Conservation (phyloP, 2,113 vertebrate genomes). For the Pedionomus torquatus region DNA sequence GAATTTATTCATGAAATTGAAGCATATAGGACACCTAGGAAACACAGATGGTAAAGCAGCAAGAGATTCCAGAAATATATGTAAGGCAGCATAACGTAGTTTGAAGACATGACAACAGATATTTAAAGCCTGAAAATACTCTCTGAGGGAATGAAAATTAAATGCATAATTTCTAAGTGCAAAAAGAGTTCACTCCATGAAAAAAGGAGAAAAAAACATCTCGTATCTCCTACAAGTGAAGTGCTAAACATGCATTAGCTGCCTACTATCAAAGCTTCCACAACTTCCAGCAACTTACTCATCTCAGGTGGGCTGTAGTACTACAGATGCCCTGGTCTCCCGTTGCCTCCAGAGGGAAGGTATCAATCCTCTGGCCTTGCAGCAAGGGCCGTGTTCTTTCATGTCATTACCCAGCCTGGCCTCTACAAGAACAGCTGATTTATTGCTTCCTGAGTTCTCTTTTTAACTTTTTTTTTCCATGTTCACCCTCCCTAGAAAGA, state of each 20-base stretch:
- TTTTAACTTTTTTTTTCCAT: neutral
- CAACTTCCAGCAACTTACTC: neutral
- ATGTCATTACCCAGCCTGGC: neutral
- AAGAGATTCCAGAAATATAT: neutral
- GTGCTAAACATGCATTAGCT: neutral
- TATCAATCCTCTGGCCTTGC: neutral
- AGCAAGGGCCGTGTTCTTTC: neutral
- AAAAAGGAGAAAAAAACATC: neutral
- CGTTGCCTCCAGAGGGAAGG: neutral
- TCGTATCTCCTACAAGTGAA: neutral
- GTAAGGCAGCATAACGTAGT: neutral
- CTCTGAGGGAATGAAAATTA: neutral
- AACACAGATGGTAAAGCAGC: neutral
- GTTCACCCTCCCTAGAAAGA: neutral
- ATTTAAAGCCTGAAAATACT: neutral
- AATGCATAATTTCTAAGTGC: neutral
- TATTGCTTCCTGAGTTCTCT: conserved; percentile 14
- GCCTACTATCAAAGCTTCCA: neutral
- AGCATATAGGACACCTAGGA: neutral
- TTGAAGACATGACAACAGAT: neutral
- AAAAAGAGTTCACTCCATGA: neutral
- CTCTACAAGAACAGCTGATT: neutral
- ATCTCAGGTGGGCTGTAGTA: neutral
- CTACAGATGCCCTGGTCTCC: rapidly evolving
- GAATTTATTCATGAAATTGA: neutral